Evolutionary conservation across 2,113 vertebrate species (phyloP).

Genomic region (Microcebus jonahi): DNA sequence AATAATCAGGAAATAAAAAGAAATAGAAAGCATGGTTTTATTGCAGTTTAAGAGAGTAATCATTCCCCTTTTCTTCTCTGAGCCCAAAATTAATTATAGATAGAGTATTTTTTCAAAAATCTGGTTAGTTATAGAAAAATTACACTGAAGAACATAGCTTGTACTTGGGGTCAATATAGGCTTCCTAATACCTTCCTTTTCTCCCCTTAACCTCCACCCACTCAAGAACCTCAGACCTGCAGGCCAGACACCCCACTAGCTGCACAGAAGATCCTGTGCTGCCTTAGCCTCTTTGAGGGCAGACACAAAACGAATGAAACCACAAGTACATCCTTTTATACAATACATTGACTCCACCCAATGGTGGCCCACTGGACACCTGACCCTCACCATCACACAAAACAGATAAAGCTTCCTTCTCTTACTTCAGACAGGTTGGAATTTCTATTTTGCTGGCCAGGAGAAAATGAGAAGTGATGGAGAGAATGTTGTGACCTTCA

Average conservation of each 20-base stretch:
- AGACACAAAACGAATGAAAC: background rate
- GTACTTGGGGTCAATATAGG: background rate
- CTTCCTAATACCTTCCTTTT: background rate
- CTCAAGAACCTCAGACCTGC: background rate
- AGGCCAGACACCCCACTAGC: background rate
- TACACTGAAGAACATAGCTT: background rate
- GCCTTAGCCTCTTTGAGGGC: background rate
- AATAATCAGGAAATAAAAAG: background rate
- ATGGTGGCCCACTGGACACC: background rate
- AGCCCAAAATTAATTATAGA: background rate
- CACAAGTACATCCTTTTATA: background rate
- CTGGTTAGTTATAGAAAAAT: background rate
- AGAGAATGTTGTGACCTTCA: background rate
- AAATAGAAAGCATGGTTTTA: background rate
- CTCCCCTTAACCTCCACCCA: background rate
- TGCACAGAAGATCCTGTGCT: background rate
- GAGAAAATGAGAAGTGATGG: background rate
- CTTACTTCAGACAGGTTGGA: background rate
- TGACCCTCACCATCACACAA: background rate
- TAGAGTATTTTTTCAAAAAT: background rate
- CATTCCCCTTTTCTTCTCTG: background rate
- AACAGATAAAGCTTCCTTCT: background rate
- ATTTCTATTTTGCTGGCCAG: background rate
- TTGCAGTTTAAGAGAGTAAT: background rate
- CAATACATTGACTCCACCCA: background rate